Evolutionary conservation across 1,140 invertebrate genomes (phyloP), one percentile per base, ranked within the genome.

Genomic region (Melanaphis sacchari): DNA sequence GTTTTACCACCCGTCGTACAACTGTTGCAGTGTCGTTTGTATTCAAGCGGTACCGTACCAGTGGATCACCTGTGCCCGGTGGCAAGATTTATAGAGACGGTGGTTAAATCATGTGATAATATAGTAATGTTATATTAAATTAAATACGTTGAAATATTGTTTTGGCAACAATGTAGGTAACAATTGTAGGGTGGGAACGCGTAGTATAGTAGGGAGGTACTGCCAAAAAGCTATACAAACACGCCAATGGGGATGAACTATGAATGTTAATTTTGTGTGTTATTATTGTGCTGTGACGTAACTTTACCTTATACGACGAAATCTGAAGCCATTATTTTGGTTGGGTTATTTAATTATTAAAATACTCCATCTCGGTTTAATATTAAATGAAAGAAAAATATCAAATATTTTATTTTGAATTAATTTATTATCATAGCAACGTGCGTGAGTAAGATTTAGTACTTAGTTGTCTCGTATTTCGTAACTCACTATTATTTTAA

Each of bases 51-150:
- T n/a, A n/a, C 31, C n/a, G n/a, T 76, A 18, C 59, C 15, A 76
- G 59, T 76, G 59, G 31, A 76, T 76, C 59, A 76, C 15, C 59
- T 76, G 59, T 15, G 59, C 59, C 59, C 31, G 59, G 59, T 36
- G 31, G 59, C 59, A 76, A n/a, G 59, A 76, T 76, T 76, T n/a
- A 76, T 76, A 76, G 59, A 18, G 31, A n/a, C n/a, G 31, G 0
- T n/a, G 59, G 31, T 76, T n/a, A n/a, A 76, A 76, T 76, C 59
- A 76, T n/a, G 59, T 76, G 59, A 76, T 76, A 76, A 76, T 76
- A 18, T 76, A 18, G 59, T 76, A n/a, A 76, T 76, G 31, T 76
- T n/a, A 36, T 36, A 76, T 76, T 76, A 76, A 76, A 76, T 76
- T n/a, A n/a, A 76, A 76, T 66, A 36, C 59, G 31, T 76, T 76